Evolutionary conservation across 2,888 invertebrate species (phyloP).

Genomic region (Carabus problematicus): DNA sequence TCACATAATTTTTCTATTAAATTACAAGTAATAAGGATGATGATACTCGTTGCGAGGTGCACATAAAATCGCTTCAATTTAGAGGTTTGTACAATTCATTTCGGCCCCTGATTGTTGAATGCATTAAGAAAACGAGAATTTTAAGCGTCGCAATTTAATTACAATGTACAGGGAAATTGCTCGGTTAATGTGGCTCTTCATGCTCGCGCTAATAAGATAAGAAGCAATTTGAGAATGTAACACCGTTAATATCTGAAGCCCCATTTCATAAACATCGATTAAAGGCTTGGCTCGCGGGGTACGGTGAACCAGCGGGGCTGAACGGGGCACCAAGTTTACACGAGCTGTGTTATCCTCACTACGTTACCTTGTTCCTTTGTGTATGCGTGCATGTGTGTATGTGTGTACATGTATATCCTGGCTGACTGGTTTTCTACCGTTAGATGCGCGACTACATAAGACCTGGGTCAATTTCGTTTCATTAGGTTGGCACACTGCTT

Average conservation of each 20-base stretch:
- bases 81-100: constrained; percentile 41
- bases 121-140: constrained; percentile 50
- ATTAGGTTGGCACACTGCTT: constrained; percentile 36
- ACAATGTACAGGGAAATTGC: constrained; percentile 57
- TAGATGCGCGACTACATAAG: constrained; percentile 4
- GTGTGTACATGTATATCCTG: too few relatives aligned
- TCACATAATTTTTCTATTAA: neutral
- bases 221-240: constrained; percentile 60
- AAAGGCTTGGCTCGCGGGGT: constrained; percentile 48
- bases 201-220: constrained; percentile 56
- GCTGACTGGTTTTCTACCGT: neutral
- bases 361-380: neutral
- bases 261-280: constrained; percentile 61
- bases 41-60: constrained; percentile 5
- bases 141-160: constrained; percentile 55
- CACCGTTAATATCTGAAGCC: constrained; percentile 58
- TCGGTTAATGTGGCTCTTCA: constrained; percentile 59
- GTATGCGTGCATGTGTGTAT: neutral
- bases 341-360: neutral
- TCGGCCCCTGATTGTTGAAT: constrained; percentile 47
- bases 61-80: constrained; percentile 35
- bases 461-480: constrained; percentile 41
- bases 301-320: neutral
- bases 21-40: constrained; percentile 9
- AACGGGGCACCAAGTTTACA: neutral